Evolutionary conservation across 1,140 invertebrate species (phyloP).

Genomic region (Stegodyphus mimosarum): DNA sequence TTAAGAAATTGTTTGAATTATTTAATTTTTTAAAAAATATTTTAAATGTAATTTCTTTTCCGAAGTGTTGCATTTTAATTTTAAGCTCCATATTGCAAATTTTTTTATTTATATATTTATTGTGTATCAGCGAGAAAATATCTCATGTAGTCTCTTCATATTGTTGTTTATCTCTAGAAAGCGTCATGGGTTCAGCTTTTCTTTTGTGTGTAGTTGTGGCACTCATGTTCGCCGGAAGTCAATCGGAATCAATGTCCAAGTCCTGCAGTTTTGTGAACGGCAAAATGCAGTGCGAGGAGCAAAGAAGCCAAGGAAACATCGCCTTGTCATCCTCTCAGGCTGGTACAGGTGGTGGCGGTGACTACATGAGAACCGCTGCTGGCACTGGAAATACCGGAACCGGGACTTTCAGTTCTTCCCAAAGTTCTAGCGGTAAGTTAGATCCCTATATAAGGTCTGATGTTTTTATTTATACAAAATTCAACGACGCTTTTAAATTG

Average conservation of each 20-base stretch:
- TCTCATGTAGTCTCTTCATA: too few relatives aligned
- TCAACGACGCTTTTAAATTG: too few relatives aligned
- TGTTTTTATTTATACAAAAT: too few relatives aligned
- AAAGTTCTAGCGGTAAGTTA: neutral
- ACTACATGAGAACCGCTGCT: neutral
- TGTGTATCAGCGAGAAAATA: too few relatives aligned
- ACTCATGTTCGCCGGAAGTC: neutral
- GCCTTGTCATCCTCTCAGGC: neutral
- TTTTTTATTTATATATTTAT: too few relatives aligned
- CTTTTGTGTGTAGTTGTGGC: neutral
- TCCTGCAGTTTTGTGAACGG: slow-evolving; percentile 34
- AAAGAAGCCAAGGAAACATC: neutral
- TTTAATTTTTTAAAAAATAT: too few relatives aligned
- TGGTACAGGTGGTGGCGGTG: neutral
- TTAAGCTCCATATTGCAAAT: too few relatives aligned
- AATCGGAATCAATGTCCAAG: neutral
- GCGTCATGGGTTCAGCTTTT: neutral
- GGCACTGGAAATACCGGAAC: neutral
- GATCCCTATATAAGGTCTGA: too few relatives aligned
- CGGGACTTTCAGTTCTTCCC: neutral
- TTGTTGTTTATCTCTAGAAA: neutral
- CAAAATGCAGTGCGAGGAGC: neutral
- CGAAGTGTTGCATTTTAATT: too few relatives aligned
- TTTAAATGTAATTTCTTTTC: too few relatives aligned
- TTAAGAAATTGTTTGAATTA: too few relatives aligned